Conservation (phyloP, 1,140 invertebrate species). For the Brachionus koreanus region DNA sequence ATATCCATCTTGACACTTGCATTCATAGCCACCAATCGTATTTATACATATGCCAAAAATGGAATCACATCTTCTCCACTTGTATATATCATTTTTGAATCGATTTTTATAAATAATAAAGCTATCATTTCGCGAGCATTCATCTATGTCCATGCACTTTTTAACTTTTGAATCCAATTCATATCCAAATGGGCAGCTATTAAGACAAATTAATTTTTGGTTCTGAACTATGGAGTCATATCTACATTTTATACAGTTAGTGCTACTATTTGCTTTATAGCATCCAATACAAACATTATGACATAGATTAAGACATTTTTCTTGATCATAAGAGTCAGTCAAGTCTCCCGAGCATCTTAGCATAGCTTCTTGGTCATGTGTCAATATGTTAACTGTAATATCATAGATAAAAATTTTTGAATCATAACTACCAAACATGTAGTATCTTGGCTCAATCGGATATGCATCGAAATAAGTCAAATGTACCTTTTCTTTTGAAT, state of each 20-base stretch:
- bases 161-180: neutral
- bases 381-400: neutral
- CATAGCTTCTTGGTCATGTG: neutral
- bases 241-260: constrained; percentile 25
- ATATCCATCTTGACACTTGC: constrained; percentile 53
- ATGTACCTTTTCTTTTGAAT: constrained; percentile 35
- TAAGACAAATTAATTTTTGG: neutral
- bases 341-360: neutral
- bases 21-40: constrained; percentile 55
- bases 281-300: constrained; percentile 40
- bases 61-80: constrained; percentile 4
- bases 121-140: constrained; percentile 17
- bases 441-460: constrained; percentile 29
- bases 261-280: constrained; percentile 11
- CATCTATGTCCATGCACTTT: neutral
- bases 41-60: constrained; percentile 51
- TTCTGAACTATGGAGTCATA: constrained; percentile 1
- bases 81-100: neutral
- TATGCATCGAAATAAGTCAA: constrained; percentile 12
- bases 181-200: constrained; percentile 26
- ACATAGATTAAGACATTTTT: neutral
- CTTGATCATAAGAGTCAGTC: neutral
- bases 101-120: constrained; percentile 1
- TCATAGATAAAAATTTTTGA: constrained; percentile 31
- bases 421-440: constrained; percentile 42